phyloP scores from a whole-genome alignment of 2,888 invertebrate species.

The Muschampia plurimacula region DNA sequence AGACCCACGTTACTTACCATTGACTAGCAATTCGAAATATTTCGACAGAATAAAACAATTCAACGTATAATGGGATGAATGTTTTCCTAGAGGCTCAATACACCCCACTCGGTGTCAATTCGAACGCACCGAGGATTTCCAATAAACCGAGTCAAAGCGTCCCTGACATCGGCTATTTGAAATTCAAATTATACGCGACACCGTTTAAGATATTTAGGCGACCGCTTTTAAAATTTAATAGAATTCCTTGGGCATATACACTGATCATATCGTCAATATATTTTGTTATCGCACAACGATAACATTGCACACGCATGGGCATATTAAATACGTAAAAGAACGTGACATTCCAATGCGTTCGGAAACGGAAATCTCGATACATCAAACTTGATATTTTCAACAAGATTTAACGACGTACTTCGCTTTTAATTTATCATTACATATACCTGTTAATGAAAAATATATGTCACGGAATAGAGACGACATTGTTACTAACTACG shows the following conservation, averaged over 20 bases:
- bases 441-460: background rate
- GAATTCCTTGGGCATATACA: slow-evolving; percentile 17
- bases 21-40: slow-evolving; percentile 16
- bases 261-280: slow-evolving; percentile 11
- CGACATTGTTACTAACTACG: slow-evolving; percentile 2
- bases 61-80: slow-evolving; percentile 1
- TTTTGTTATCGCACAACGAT: slow-evolving; percentile 19
- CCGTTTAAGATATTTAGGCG: slow-evolving; percentile 52
- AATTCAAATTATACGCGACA: slow-evolving; percentile 56
- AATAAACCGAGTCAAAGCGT: slow-evolving; percentile 53
- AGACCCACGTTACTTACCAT: slow-evolving; percentile 1
- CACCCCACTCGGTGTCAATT: slow-evolving; percentile 41
- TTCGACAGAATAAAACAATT: slow-evolving; percentile 6
- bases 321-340: slow-evolving; percentile 24
- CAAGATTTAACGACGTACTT: slow-evolving; percentile 22
- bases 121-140: slow-evolving; percentile 49
- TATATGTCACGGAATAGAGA: slow-evolving; percentile 9
- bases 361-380: slow-evolving; percentile 25
- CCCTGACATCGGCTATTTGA: slow-evolving; percentile 57
- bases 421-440: slow-evolving; percentile 15
- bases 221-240: slow-evolving; percentile 45
- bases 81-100: slow-evolving; percentile 9
- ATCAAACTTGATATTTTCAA: slow-evolving; percentile 19
- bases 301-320: slow-evolving; percentile 13
- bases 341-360: slow-evolving; percentile 29